Base-by-base conservation (phyloP, 2,113 vertebrate genomes). In the Rhinolophus ferrumequinum region DNA sequence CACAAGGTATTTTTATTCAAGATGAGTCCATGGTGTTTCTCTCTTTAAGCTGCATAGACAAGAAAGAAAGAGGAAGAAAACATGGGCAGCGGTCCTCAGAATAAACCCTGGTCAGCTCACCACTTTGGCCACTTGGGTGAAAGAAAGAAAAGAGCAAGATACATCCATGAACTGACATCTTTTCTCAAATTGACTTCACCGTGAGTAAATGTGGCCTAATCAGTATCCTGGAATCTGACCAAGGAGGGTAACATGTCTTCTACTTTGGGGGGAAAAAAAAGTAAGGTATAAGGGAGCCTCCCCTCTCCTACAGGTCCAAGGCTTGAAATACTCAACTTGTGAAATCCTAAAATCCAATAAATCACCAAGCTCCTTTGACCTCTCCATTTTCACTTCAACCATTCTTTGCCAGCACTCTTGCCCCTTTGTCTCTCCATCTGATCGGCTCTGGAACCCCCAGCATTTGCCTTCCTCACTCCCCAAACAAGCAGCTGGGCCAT, bases 341-440 rank as follows among this genome's bases (percentile, higher is more conserved):
- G 28, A 95, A 76, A 90, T 76, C 24, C 38, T 64, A 21, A 95
- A 89, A 73, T 52, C 22, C 67, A 85, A 52, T 79, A 81, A 70
- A 83, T 70, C 21, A 13, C 44, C 21, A 80, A 8, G n/a, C 28
- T 83, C 33, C 24, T 82, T 62, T 44, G 33, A 67, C 73, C 21
- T 38, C 12, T 64, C 35, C 26, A 44, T 64, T 93, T 62, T 64
- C 38, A 62, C 41, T 54, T 60, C 80, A 85, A 3, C 14, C 1
- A 6, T 35, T 64, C 28, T 70, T 64, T 16, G n/a, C 15, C 52
- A 64, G 24, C 35, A 22, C 1, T 38, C 22, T 73, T 62, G 50
- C 35, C 69, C 47, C 60, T 58, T 62, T 56, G 35, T 70, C 14
- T 87, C 24, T 72, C 52, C 19, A 80, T 2, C 16, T 60, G 6